A percentile compares a stretch with the other conserved stretches of the same genome.
Conservation (phyloP, 2,113 vertebrate genomes). For the Nothocercus nigrocapillus region DNA sequence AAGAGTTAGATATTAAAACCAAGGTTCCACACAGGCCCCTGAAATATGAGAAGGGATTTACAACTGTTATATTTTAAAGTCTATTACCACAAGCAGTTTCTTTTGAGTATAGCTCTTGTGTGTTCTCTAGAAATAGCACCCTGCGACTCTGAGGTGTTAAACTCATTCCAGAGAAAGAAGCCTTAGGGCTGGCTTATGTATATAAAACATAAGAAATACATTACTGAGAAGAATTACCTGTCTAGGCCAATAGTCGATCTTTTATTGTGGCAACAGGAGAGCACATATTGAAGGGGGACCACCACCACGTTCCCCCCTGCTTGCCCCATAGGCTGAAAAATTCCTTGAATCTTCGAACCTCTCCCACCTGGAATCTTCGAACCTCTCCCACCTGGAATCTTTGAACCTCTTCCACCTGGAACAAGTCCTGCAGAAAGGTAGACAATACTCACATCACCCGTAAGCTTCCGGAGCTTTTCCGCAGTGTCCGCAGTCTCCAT, state of each 20-base stretch:
- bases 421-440: not conserved
- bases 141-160: not conserved
- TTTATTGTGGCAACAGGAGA: not conserved
- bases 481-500: not conserved
- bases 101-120: not conserved
- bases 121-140: not conserved
- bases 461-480: not conserved
- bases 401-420: not conserved
- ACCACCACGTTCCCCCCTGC: not conserved
- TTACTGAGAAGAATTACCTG: not conserved
- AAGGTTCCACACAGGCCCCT: not conserved
- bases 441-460: not conserved
- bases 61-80: not conserved
- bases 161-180: not conserved
- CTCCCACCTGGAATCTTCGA: not conserved
- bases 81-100: not conserved
- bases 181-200: not conserved
- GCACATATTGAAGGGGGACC: fast-evolving
- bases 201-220: not conserved
- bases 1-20: not conserved
- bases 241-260: fast-evolving
- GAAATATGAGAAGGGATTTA: not conserved
- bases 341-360: not conserved
- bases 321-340: not conserved
- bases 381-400: no score